A percentile compares a stretch with the other conserved stretches of the same genome.
Conservation (phyloP, 2,888 invertebrate species). For the Diachrysia chrysitis region DNA sequence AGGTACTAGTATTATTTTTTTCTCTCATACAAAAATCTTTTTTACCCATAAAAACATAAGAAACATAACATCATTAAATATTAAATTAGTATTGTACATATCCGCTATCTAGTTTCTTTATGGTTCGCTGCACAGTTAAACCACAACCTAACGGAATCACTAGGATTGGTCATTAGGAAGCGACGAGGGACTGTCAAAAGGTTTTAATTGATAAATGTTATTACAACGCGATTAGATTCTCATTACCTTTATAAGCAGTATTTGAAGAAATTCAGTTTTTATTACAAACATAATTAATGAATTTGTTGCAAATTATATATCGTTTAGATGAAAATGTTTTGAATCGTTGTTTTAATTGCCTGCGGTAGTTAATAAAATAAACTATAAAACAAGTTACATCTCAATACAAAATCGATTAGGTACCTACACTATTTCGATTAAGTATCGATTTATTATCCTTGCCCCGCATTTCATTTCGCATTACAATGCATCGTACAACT, state of each 20-base stretch:
- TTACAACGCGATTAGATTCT: constrained; percentile 8
- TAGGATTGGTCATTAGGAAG: constrained; percentile 27
- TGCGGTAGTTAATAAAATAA: neutral
- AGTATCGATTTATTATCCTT: constrained; percentile 59
- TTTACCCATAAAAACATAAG: no score
- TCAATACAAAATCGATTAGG: constrained; percentile 11
- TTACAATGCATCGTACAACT: constrained; percentile 65
- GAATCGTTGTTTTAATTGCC: neutral
- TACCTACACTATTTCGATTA: constrained; percentile 17
- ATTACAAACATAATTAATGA: no score
- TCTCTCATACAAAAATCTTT: no score
- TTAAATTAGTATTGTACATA: neutral
- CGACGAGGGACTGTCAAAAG: constrained; percentile 15
- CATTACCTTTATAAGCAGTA: neutral
- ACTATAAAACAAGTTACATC: neutral
- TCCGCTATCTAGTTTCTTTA: constrained; percentile 11
- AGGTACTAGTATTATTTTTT: no score
- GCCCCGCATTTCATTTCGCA: constrained; percentile 68
- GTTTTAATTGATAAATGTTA: neutral
- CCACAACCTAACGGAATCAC: constrained; percentile 36
- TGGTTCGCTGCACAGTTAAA: constrained; percentile 18
- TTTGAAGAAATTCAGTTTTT: neutral
- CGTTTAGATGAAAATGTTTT: neutral
- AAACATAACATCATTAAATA: no score
- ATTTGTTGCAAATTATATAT: neutral